Evolutionary conservation across 1,140 invertebrate species (phyloP), one percentile per base, ranked within the genome.

Genomic region (Calycopis cecrops): DNA sequence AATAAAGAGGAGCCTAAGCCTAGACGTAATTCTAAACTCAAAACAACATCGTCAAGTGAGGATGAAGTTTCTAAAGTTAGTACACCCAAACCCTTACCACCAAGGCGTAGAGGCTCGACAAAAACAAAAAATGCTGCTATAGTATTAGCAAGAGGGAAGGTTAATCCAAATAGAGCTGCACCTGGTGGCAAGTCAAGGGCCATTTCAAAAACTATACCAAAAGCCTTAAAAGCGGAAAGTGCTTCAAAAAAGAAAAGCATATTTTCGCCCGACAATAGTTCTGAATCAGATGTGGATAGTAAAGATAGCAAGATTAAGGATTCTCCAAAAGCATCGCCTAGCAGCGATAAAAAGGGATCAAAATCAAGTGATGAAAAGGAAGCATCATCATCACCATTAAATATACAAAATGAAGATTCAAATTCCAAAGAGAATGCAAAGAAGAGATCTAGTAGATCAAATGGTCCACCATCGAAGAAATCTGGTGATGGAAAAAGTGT

Each of bases 261-360:
- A 71, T 95, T 95, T 65, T 94, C 93, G 62, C 93, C 94, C 1
- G 94, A 94, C 65, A 94, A 94, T 63, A 94, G 93, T 76, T 94
- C 93, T 33, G 93, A 94, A 79, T 93, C 93, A 57, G 93, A 94
- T 61, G 65, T 77, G 3, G 88, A 88, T 47, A 84, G 77, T 18
- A 87, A 84, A 48, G 65, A 63, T 9, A 74, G 67, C 42, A 72
- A 70, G 47, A 69, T 70, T 1, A 83, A 84, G 48, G 2, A 40
- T 6, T 78, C 73, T 59, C 66, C 79, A 6, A 83, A 85, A 62
- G 71, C 60, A 9, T 77, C 73, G 42, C 74, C 77, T 1, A 87
- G 67, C 57, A 70, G 64, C 48, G 77, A 73, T 63, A 69, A 68
- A 55, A 56, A 85, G 65, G 73, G 65, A 14, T 70, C 67, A 28